Evolutionary conservation across 1,140 invertebrate species (phyloP), one percentile per base, ranked within the genome.

Genomic region (Heliconius melpomene): DNA sequence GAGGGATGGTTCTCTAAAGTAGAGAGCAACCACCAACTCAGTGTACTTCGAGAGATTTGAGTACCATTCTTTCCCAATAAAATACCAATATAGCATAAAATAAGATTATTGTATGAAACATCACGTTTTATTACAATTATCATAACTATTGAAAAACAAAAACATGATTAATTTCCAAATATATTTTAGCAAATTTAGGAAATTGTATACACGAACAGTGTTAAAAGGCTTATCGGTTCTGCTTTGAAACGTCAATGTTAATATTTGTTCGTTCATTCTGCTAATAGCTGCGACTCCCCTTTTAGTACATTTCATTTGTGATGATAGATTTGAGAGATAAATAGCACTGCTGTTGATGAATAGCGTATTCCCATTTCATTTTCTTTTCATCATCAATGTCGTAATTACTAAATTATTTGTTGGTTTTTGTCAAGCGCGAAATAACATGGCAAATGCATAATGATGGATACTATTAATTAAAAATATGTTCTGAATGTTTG

Each of bases 381-480:
- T 66, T 66, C 60, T 66, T 66, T 66, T 66, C 60, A 66, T 66
- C 60, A 13, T 29, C 6, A 23, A 66, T 66, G 60, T 66, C 60
- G 60, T 66, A 66, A 66, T 66, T 66, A 66, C 60, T 66, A 66
- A 66, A 66, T 66, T 66, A 66, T 66, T 66, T 66, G 60, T 66
- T 5, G 26, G 23, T n/a, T 66, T 66, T 29, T 66, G 60, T 13
- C 60, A 66, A 66, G 26, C 60, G 60, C 23, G 29, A 66, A 13
- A 13, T 66, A 16, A 7, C n/a, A 9, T 66, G 11, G 60, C 11
- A 29, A 66, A 29, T 60, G n/a, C 2, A 92, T 94, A 94, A 94
- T 54, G 20, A 66, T 66, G 16, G 13, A 16, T n/a, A 66, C 11
- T 26, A 3, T n/a, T 60, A 26, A 23, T 23, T 23, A 23, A 60